These are phyloP conservation scores for Toxonevra muliebris DNA, from an alignment of 2,888 invertebrate genomes.

Conservation along the genomic window DNA sequence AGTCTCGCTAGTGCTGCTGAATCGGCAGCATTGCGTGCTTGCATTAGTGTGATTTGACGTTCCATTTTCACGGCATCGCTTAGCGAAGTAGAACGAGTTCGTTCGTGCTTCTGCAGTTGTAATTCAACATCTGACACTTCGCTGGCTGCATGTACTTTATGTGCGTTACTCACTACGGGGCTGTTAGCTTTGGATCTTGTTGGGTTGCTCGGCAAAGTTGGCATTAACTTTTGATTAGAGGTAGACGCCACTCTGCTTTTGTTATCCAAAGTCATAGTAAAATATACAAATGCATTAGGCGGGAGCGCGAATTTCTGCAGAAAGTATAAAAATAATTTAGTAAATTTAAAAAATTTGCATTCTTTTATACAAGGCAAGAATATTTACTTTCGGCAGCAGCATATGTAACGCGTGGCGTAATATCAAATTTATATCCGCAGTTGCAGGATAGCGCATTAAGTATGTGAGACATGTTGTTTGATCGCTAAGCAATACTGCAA, in stretches of 20 bases:
- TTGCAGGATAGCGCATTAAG: conserved; percentile 75
- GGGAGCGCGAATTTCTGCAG: conserved; percentile 58
- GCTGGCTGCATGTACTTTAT: background rate
- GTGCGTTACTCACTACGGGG: background rate
- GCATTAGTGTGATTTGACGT: conserved; percentile 53
- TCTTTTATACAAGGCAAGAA: too few relatives aligned
- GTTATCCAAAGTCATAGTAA: conserved; percentile 38
- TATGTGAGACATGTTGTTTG: conserved; percentile 73
- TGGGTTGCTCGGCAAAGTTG: conserved; percentile 23
- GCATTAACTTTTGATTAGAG: background rate
- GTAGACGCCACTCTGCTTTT: background rate
- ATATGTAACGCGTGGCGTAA: conserved; percentile 71
- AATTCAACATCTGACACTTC: background rate
- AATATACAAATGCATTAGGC: conserved; percentile 57
- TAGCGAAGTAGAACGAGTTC: conserved; percentile 35
- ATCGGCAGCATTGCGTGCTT: conserved; percentile 54
- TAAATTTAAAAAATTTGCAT: too few relatives aligned
- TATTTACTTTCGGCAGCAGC: conserved; percentile 62
- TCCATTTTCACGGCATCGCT: conserved; percentile 45
- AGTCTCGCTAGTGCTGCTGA: conserved; percentile 54
- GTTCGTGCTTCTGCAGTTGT: background rate
- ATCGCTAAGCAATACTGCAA: conserved; percentile 70
- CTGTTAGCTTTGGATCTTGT: conserved; percentile 15
- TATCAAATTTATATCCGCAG: conserved; percentile 71
- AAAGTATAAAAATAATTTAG: conserved; percentile 19